Conservation (phyloP, 2,797 vertebrate species). For the Tiaroga cobitis region DNA sequence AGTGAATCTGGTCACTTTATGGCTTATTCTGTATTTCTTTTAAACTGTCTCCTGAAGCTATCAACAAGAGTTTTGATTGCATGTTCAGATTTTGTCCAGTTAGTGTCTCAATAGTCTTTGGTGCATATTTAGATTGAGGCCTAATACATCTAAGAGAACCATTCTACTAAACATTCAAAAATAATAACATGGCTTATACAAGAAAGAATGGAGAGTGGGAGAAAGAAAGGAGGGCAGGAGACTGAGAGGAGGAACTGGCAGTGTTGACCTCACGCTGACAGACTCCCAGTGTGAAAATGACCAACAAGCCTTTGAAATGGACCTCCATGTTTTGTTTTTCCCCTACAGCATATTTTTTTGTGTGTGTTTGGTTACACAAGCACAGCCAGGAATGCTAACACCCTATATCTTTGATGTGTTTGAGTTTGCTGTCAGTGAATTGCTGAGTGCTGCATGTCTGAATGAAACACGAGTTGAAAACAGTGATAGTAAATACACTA, state of each 20-base stretch:
- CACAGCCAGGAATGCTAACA: constrained; percentile 74
- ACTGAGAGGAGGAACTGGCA: constrained; percentile 6
- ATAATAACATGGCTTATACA: constrained; percentile 61
- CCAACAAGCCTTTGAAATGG: constrained; percentile 62
- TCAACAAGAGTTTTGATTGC: neutral
- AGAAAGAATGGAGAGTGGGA: neutral
- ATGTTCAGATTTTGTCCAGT: neutral
- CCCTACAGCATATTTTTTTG: constrained; percentile 65
- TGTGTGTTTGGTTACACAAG: constrained; percentile 68
- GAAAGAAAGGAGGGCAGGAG: constrained; percentile 1
- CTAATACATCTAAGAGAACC: constrained; percentile 55
- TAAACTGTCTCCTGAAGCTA: neutral
- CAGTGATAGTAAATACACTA: constrained; percentile 50
- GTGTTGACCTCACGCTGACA: constrained; percentile 41
- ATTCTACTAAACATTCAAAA: constrained; percentile 56
- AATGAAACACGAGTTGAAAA: constrained; percentile 64
- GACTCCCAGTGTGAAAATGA: constrained; percentile 53
- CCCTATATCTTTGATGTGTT: constrained; percentile 61
- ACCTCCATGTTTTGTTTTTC: constrained; percentile 67
- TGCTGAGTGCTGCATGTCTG: constrained; percentile 18
- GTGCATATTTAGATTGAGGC: neutral
- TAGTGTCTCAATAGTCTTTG: neutral
- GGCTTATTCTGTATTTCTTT: neutral
- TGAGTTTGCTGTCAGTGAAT: constrained; percentile 40
- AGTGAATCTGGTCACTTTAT: neutral